Conservation (phyloP, 2,888 invertebrate species). For the Eristalinus aeneus region DNA sequence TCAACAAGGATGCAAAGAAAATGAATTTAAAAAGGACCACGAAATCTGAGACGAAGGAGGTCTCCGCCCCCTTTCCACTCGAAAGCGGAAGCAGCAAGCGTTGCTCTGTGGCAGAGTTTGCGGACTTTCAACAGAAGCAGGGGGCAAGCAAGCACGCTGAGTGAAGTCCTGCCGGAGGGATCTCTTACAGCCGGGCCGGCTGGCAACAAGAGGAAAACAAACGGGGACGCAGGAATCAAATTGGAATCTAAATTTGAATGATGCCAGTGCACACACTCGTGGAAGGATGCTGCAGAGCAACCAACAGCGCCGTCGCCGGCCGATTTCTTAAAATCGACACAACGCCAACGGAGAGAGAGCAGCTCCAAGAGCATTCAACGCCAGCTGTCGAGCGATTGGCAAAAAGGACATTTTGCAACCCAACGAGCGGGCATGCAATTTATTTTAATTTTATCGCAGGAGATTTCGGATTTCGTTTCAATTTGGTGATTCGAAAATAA, state of each 20-base stretch:
- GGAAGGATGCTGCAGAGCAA: neutral
- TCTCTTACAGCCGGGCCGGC: neutral
- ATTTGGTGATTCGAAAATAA: conserved; percentile 66
- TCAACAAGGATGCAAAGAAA: conserved; percentile 7
- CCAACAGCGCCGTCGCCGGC: neutral
- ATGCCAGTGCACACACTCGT: neutral
- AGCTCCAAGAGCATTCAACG: neutral
- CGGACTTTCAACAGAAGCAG: conserved; percentile 14
- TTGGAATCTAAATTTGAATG: conserved; percentile 62
- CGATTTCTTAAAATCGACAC: neutral
- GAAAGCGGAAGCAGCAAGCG: neutral
- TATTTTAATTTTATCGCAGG: conserved; percentile 59
- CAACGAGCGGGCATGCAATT: conserved; percentile 30
- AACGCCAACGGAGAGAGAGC: neutral
- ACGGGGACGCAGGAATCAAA: conserved; percentile 43
- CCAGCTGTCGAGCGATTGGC: neutral
- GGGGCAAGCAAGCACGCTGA: neutral
- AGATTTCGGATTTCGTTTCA: conserved; percentile 44
- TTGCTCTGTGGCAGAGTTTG: neutral
- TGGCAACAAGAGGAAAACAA: conserved; percentile 5
- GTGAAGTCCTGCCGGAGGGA: neutral
- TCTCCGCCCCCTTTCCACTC: conserved; percentile 11
- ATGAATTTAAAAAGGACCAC: conserved; percentile 31
- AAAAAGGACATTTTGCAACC: conserved; percentile 18
- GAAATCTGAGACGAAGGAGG: neutral